phyloP scores from a whole-genome alignment of 2,113 vertebrate genomes.

The Gambusia affinis region DNA sequence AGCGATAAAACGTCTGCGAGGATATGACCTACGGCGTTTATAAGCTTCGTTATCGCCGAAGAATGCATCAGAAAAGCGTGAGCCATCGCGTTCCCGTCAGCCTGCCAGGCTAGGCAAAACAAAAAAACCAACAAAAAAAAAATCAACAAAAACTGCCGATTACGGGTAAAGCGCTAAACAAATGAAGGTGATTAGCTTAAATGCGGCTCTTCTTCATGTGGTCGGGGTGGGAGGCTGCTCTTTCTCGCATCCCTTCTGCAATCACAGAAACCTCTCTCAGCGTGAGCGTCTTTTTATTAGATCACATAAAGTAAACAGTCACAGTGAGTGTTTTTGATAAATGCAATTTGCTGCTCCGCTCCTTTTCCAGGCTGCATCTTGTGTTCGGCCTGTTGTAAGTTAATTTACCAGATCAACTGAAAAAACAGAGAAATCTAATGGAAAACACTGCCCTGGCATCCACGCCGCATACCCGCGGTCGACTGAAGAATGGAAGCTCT shows the following conservation, averaged over 20 bases:
- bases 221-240: conserved; percentile 61
- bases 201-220: conserved; percentile 70
- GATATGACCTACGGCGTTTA: conserved; percentile 62
- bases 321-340: conserved; percentile 81
- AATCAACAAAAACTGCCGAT: background rate
- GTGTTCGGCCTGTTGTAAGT: conserved; percentile 81
- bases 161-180: conserved; percentile 67
- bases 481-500: conserved; percentile 73
- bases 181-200: conserved; percentile 69
- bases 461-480: conserved; percentile 74
- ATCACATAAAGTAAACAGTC: conserved; percentile 78
- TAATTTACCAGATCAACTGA: conserved; percentile 82
- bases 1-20: conserved; percentile 42
- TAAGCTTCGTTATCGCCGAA: conserved; percentile 45
- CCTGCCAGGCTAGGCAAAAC: conserved; percentile 51
- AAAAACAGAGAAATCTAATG: conserved; percentile 80
- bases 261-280: conserved; percentile 72
- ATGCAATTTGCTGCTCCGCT: conserved; percentile 80
- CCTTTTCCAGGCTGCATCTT: conserved; percentile 78
- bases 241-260: conserved; percentile 60
- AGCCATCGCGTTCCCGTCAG: conserved; percentile 57
- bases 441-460: conserved; percentile 78
- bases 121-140: too few species aligned
- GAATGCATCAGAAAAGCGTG: conserved; percentile 54
- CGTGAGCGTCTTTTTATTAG: conserved; percentile 74